These are phyloP conservation scores for Melierax canorus DNA, from an alignment of 2,113 vertebrate genomes.

Conservation along the genomic window DNA sequence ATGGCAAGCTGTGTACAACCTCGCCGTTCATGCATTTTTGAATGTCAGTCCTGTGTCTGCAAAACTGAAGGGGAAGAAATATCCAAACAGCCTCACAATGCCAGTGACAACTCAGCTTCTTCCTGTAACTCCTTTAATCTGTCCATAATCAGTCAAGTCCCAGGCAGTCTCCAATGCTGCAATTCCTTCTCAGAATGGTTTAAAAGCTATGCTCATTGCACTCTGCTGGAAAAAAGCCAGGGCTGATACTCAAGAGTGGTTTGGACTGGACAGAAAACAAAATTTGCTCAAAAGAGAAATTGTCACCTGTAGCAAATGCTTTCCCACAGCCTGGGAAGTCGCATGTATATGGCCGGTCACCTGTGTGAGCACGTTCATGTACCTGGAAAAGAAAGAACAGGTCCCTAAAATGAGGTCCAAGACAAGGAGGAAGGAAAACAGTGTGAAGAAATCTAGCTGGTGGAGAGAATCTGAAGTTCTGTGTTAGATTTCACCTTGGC, in stretches of 20 bases:
- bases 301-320: slow-evolving; percentile 80
- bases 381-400: slow-evolving; percentile 65
- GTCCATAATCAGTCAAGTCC: neutral
- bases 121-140: neutral
- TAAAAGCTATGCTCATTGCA: neutral
- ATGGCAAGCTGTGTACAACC: neutral
- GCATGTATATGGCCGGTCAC: slow-evolving; percentile 77
- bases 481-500: neutral
- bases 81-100: neutral
- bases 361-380: slow-evolving; percentile 81
- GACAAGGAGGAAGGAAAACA: neutral
- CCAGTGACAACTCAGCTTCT: neutral
- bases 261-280: neutral
- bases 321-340: slow-evolving; percentile 79
- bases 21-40: neutral
- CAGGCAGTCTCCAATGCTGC: neutral
- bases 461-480: neutral
- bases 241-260: neutral
- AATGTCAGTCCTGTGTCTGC: neutral
- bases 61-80: neutral
- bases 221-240: neutral
- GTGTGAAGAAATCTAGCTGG: neutral
- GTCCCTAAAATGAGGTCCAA: neutral
- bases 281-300: neutral
- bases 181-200: neutral